Percentiles rank a stretch among this genome's conserved stretches.
Evolutionary conservation across 2,888 invertebrate species (phyloP).

Genomic region (Apodemia hepburni): DNA sequence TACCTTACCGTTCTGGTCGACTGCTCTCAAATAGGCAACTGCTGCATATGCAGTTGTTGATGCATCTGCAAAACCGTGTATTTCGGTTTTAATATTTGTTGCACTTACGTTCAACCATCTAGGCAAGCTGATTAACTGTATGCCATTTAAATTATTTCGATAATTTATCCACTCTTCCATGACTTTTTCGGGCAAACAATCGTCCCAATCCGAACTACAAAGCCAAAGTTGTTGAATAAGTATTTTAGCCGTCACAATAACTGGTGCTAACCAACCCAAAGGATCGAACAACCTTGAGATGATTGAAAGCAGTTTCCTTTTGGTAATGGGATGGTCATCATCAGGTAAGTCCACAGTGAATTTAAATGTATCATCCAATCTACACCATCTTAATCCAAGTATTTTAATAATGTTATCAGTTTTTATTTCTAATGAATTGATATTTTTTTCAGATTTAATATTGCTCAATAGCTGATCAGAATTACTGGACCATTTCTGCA

Average conservation of each 20-base stretch:
- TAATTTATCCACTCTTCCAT: not conserved
- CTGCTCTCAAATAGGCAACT: not conserved
- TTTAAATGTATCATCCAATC: conserved; percentile 18
- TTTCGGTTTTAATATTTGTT: conserved; percentile 8
- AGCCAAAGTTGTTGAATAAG: not conserved
- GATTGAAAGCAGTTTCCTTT: conserved; percentile 23
- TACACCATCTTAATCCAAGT: conserved; percentile 20
- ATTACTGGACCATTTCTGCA: conserved; percentile 32
- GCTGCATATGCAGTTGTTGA: not conserved
- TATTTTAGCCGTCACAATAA: conserved; percentile 20
- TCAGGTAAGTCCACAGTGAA: conserved; percentile 20
- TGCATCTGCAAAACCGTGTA: conserved; percentile 24
- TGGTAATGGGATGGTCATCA: conserved; percentile 18
- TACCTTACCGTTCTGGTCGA: not conserved
- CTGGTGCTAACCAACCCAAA: conserved; percentile 25
- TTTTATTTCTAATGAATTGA: conserved; percentile 19
- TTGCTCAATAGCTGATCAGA: conserved; percentile 31
- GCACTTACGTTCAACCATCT: conserved; percentile 15
- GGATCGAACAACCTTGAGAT: conserved; percentile 23
- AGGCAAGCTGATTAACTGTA: conserved; percentile 19
- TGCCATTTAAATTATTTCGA: not conserved
- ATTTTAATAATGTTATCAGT: conserved; percentile 21
- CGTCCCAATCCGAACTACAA: not conserved
- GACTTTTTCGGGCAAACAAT: not conserved
- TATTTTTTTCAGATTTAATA: conserved; percentile 4